phyloP scores from a whole-genome alignment of 2,797 vertebrate genomes.

The Stomatorhinus walkeri region DNA sequence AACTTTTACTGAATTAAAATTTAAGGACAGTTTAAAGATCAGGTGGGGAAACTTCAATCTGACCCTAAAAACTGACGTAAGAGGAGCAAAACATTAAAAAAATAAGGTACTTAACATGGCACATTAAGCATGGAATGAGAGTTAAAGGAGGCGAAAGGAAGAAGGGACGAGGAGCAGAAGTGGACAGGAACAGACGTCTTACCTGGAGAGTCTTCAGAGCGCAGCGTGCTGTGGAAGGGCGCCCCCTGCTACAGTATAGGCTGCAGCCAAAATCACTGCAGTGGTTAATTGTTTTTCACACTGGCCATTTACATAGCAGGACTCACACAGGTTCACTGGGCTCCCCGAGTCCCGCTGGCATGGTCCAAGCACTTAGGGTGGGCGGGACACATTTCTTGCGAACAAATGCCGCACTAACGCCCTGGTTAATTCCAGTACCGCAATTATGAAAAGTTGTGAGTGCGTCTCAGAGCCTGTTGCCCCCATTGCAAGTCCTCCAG shows the following conservation, averaged over 20 bases:
- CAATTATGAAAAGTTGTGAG: slow-evolving; percentile 46
- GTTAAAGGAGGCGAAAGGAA: neutral
- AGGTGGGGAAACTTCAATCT: neutral
- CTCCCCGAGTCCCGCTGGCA: slow-evolving; percentile 51
- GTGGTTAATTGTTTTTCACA: slow-evolving; percentile 70
- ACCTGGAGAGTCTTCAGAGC: slow-evolving; percentile 94
- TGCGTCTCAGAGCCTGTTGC: slow-evolving; percentile 69
- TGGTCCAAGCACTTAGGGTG: neutral
- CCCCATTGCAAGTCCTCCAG: slow-evolving; percentile 94
- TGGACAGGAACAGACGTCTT: slow-evolving; percentile 61
- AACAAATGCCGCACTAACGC: neutral
- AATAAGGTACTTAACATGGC: neutral
- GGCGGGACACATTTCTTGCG: neutral
- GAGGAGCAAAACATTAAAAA: neutral
- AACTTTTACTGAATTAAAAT: neutral
- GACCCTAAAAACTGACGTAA: neutral
- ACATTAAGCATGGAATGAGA: neutral
- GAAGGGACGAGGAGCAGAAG: slow-evolving; percentile 23
- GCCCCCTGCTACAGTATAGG: slow-evolving; percentile 87
- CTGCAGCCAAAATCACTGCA: slow-evolving; percentile 75
- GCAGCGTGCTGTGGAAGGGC: slow-evolving; percentile 97
- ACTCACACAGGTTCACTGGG: slow-evolving; percentile 98
- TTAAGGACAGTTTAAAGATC: neutral
- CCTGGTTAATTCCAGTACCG: neutral
- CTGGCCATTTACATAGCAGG: slow-evolving; percentile 75